phyloP scores from a whole-genome alignment of 1,140 invertebrate genomes.

The Mamestra configurata region DNA sequence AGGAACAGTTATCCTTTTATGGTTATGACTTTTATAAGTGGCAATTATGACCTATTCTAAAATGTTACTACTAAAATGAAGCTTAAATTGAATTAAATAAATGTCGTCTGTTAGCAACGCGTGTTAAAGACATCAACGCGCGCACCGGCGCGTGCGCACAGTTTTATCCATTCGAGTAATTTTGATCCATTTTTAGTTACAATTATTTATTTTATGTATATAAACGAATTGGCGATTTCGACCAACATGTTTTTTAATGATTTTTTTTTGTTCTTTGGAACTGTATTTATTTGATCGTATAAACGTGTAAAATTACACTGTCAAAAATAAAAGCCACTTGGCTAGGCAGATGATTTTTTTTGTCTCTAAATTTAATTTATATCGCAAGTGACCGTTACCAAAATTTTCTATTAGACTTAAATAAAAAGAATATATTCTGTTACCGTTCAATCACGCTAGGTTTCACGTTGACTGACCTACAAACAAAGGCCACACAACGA shows the following conservation, averaged over 20 bases:
- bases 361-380: no score
- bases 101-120: not conserved
- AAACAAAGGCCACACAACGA: constrained; percentile 35
- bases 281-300: no score
- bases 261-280: no score
- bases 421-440: not conserved
- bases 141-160: constrained; percentile 37
- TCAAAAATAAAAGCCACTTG: no score
- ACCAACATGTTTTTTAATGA: no score
- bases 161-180: not conserved
- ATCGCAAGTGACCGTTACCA: no score
- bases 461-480: constrained; percentile 28
- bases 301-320: no score
- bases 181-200: not conserved
- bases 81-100: constrained; percentile 14
- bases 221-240: no score
- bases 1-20: constrained; percentile 35
- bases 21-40: constrained; percentile 24
- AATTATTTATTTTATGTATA: no score
- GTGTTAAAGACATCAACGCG: constrained; percentile 53
- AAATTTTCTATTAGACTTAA: no score
- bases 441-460: constrained; percentile 19
- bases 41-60: constrained; percentile 28
- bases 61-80: constrained; percentile 1
- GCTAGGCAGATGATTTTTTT: no score